Evolutionary conservation across 2,113 vertebrate genomes (phyloP).

Genomic region (Festucalex cinctus): DNA sequence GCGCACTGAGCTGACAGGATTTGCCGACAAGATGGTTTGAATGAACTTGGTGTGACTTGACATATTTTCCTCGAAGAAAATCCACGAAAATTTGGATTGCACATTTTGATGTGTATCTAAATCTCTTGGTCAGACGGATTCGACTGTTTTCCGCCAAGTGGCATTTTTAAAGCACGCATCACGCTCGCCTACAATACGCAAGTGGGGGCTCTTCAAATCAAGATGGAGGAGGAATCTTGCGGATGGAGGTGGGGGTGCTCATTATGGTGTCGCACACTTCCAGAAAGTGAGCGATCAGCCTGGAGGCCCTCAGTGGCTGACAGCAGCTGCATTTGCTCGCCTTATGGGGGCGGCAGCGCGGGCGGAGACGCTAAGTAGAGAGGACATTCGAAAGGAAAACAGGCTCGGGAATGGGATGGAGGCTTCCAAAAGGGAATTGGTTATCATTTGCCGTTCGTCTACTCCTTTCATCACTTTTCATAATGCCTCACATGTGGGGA

Average conservation of each 20-base stretch:
- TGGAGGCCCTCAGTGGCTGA: constrained; percentile 56
- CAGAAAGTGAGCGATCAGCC: constrained; percentile 63
- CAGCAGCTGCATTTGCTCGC: constrained; percentile 53
- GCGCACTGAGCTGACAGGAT: too few species aligned
- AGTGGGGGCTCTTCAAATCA: constrained; percentile 11
- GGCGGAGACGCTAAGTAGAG: constrained; percentile 54
- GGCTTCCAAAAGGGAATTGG: constrained; percentile 51
- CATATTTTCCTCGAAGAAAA: too few species aligned
- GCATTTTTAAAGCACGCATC: constrained; percentile 7
- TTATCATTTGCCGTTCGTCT: constrained; percentile 62
- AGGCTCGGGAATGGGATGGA: constrained; percentile 42
- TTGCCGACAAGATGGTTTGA: too few species aligned
- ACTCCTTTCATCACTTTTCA: constrained; percentile 58
- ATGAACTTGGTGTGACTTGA: too few species aligned
- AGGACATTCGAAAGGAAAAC: constrained; percentile 50
- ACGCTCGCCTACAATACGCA: constrained; percentile 13
- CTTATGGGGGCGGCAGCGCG: constrained; percentile 23
- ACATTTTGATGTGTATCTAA: background rate
- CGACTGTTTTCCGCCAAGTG: constrained; percentile 4
- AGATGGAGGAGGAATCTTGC: constrained; percentile 13
- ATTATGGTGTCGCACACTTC: constrained; percentile 52
- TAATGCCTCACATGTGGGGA: constrained; percentile 41
- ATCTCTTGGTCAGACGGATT: constrained; percentile 10
- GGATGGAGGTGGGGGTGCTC: constrained; percentile 42
- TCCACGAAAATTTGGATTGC: background rate